Evolutionary conservation across 2,797 vertebrate species (phyloP).

Genomic region (Crenuchus spilurus): DNA sequence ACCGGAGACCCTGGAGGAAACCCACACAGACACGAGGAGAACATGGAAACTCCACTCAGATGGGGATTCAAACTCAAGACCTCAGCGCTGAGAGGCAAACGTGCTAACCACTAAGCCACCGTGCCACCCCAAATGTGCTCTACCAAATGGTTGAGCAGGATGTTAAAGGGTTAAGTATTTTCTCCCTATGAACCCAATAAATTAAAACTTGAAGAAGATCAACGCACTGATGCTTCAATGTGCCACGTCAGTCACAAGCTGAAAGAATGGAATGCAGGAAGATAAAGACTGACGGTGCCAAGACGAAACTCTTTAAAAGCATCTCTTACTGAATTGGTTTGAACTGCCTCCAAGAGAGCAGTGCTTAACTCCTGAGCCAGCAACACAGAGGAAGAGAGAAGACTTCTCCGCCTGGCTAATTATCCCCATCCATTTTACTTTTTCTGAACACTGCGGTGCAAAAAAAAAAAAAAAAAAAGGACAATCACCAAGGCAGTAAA

Average conservation of each 20-base stretch:
- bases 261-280: constrained; percentile 11
- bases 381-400: background rate
- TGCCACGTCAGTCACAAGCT: constrained; percentile 14
- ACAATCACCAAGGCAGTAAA: background rate
- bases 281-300: constrained; percentile 1
- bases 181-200: no score
- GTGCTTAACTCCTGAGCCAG: constrained; percentile 17
- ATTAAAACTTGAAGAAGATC: background rate
- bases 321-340: constrained; percentile 18
- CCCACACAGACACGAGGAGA: no score
- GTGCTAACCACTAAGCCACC: no score
- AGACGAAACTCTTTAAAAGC: constrained; percentile 17
- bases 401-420: background rate
- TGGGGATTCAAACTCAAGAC: no score
- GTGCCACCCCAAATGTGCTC: no score
- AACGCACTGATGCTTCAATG: background rate
- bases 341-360: constrained; percentile 27
- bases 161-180: no score
- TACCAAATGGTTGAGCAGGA: no score
- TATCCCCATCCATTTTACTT: constrained; percentile 1
- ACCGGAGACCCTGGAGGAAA: no score
- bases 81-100: no score
- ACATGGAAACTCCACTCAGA: no score
- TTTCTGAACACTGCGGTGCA: background rate
- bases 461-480: no score